Evolutionary conservation across 2,797 vertebrate genomes (phyloP).

Genomic region (Sebastes cheni): DNA sequence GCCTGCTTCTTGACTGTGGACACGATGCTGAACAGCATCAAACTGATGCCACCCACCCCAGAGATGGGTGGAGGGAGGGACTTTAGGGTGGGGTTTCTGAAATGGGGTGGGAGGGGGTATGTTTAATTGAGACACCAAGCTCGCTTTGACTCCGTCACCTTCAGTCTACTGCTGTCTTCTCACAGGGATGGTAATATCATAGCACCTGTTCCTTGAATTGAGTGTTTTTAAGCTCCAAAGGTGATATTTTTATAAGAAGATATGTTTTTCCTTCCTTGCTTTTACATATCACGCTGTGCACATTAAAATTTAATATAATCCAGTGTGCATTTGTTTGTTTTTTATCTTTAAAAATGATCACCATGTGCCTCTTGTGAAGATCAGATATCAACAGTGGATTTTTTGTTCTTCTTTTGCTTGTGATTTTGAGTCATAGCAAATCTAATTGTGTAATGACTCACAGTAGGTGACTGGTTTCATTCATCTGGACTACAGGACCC

Average conservation of each 20-base stretch:
- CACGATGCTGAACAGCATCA: slow-evolving; percentile 59
- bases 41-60: slow-evolving; percentile 32
- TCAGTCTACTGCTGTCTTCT: slow-evolving; percentile 70
- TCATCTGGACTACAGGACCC: slow-evolving; percentile 15
- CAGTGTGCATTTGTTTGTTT: slow-evolving; percentile 39
- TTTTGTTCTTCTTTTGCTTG: slow-evolving; percentile 36
- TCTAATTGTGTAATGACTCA: slow-evolving; percentile 35
- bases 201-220: slow-evolving; percentile 58
- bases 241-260: slow-evolving; percentile 71
- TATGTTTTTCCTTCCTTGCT: slow-evolving; percentile 69
- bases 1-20: slow-evolving; percentile 55
- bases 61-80: slow-evolving; percentile 20
- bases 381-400: slow-evolving; percentile 8
- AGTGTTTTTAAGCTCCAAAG: slow-evolving; percentile 68
- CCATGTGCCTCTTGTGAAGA: neutral
- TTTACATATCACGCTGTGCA: slow-evolving; percentile 82
- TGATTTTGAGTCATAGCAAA: slow-evolving; percentile 61
- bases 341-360: neutral
- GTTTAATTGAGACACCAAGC: slow-evolving; percentile 54
- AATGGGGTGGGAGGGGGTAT: neutral
- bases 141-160: slow-evolving; percentile 60
- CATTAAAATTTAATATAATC: slow-evolving; percentile 83
- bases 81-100: neutral
- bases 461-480: slow-evolving; percentile 29
- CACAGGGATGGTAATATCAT: slow-evolving; percentile 51